Base-by-base conservation (phyloP, 2,113 vertebrate species). In the Perca fluviatilis region DNA sequence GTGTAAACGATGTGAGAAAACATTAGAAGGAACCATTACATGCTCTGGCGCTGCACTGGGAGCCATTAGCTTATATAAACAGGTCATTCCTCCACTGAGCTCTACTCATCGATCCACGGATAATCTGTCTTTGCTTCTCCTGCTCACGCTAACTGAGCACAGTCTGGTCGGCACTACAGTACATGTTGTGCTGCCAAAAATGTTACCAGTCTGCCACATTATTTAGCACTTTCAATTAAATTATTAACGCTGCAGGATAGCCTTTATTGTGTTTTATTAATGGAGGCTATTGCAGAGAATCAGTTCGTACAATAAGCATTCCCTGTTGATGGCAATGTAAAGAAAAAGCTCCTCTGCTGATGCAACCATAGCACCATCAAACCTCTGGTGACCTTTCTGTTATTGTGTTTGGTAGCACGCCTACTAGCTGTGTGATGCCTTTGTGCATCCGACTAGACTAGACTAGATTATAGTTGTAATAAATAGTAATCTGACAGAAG, bases 61-160 rank as follows among this genome's bases (percentile, higher is more conserved):
- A 91, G 77, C 66, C 78, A 91, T 91, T 91, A 92, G 67, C 87
- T 90, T 90, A 53, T 50, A 77, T 88, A 92, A 93, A 94, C 88
- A 84, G 85, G 80, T 85, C 67, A 80, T 89, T 86, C 76, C 70
- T 91, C 70, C 18, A 73, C 50, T 85, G 81, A 85, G 30, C 71
- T 78, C 71, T 81, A 71, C 71, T 83, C 74, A 81, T 81, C 86
- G 79, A 90, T 89, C 90, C 66, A 7, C 65, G 76, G 71, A 88
- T 88, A 61, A 80, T 84, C 75, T 85, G 56, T 66, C 57, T 71
- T 82, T 79, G 43, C 63, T 85, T 46, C 50, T 81, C 43, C 50
- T 82, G 66, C 54, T 80, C 53, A 33, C 64, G 53, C 64, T 62
- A 33, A 66, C 60, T 51, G 43, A 77, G 67, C 21, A 43, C 60